A percentile compares a stretch with the other conserved stretches of the same genome.
These are phyloP conservation scores for Cephus spinipes DNA, from an alignment of 2,888 invertebrate species.

Conservation along the genomic window DNA sequence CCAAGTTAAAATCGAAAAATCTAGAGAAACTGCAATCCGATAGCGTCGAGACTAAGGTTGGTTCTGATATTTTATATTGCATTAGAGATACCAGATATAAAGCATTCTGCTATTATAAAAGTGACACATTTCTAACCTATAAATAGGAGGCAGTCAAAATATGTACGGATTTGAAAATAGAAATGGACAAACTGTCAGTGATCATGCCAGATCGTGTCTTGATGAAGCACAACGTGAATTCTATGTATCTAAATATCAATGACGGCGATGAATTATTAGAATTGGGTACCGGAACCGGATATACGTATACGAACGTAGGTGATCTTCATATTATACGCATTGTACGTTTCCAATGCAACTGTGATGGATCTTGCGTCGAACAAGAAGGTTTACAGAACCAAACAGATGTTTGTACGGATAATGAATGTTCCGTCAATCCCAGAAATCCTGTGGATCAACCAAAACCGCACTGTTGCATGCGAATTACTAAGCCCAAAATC, in stretches of 20 bases:
- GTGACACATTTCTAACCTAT: background rate
- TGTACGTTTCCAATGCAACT: conserved; percentile 42
- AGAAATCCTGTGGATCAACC: background rate
- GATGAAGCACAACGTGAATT: conserved; percentile 36
- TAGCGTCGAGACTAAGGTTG: conserved; percentile 11
- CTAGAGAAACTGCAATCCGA: conserved; percentile 12
- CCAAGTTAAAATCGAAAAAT: conserved; percentile 28
- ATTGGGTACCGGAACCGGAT: conserved; percentile 36
- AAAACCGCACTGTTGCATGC: conserved; percentile 9
- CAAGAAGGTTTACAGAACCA: background rate
- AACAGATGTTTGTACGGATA: background rate
- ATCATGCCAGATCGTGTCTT: conserved; percentile 45
- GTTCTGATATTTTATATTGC: background rate
- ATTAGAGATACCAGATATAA: background rate
- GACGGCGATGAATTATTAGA: conserved; percentile 45
- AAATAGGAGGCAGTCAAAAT: conserved; percentile 5
- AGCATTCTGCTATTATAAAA: background rate
- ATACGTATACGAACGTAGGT: conserved; percentile 43
- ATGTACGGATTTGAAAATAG: conserved; percentile 21
- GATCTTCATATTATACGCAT: conserved; percentile 52
- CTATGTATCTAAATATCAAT: conserved; percentile 44
- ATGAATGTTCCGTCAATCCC: background rate
- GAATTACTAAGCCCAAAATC: conserved; percentile 11
- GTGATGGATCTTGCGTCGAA: conserved; percentile 34
- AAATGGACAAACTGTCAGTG: conserved; percentile 27